A percentile compares a stretch with the other conserved stretches of the same genome.
Conservation (phyloP, 2,797 vertebrate species). For the Scolopax bukidnonensis region DNA sequence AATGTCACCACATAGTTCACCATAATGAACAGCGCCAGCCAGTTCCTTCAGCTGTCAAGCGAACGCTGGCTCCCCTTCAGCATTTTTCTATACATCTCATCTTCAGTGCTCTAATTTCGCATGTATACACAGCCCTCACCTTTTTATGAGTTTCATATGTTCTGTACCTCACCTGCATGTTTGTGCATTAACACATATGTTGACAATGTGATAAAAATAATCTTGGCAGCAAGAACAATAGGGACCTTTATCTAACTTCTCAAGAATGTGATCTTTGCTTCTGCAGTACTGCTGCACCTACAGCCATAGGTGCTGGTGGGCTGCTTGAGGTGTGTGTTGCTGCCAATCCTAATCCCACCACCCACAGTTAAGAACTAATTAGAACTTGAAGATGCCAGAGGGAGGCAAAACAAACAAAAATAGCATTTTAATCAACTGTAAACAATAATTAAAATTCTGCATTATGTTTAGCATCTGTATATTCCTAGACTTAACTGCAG, state of each 20-base stretch:
- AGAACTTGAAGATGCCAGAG: conserved; percentile 37
- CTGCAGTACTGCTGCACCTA: neutral
- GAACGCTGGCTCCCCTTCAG: neutral
- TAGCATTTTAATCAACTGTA: conserved; percentile 63
- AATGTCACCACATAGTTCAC: conserved; percentile 31
- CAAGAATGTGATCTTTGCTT: conserved; percentile 31
- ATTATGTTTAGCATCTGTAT: conserved; percentile 48
- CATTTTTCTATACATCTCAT: neutral
- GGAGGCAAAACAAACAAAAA: conserved; percentile 64
- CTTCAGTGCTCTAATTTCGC: neutral
- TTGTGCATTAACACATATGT: conserved; percentile 43
- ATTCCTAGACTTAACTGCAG: conserved; percentile 19
- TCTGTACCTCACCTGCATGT: conserved; percentile 44
- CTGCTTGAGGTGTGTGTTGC: conserved; percentile 1
- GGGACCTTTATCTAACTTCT: conserved; percentile 20
- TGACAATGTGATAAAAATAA: conserved; percentile 60
- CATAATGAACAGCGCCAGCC: neutral
- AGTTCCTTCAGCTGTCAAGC: neutral
- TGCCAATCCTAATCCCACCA: conserved; percentile 59
- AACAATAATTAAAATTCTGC: conserved; percentile 54
- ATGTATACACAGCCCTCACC: neutral
- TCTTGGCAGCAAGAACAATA: conserved; percentile 56
- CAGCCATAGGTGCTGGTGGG: conserved; percentile 49
- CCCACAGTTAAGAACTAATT: conserved; percentile 66
- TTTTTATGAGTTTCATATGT: neutral